A percentile compares a stretch with the other conserved stretches of the same genome.
Evolutionary conservation across 2,888 invertebrate species (phyloP).

Genomic region (Dorcus parallelipipedus): DNA sequence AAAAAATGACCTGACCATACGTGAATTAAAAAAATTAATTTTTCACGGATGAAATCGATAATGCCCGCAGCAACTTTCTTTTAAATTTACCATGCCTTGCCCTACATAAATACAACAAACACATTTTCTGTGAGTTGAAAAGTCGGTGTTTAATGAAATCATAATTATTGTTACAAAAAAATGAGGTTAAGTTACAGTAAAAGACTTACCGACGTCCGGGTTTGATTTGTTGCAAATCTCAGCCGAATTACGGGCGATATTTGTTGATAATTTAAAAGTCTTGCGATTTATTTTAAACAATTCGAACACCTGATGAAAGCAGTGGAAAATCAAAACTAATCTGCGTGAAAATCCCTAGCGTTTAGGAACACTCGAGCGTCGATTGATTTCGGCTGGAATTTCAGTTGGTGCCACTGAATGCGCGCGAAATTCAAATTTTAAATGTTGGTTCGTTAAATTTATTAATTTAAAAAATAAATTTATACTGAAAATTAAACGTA

Average conservation of each 20-base stretch:
- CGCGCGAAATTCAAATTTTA: conserved; percentile 3
- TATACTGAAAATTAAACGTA: too few relatives aligned
- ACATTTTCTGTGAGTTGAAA: neutral
- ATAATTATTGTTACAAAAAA: neutral
- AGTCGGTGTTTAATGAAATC: neutral
- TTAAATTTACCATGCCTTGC: neutral
- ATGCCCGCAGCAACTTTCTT: neutral
- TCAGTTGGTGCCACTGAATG: conserved; percentile 2
- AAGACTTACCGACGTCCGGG: neutral
- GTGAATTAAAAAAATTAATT: too few relatives aligned
- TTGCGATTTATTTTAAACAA: conserved; percentile 15
- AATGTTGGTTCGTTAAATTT: neutral
- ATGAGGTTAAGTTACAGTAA: too few relatives aligned
- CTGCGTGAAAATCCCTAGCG: conserved; percentile 10
- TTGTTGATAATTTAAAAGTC: neutral
- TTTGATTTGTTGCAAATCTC: neutral
- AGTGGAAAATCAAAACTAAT: conserved; percentile 12
- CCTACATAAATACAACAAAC: neutral
- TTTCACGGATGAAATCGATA: too few relatives aligned
- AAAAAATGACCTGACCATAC: too few relatives aligned
- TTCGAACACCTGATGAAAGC: conserved; percentile 10
- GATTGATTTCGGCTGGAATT: neutral
- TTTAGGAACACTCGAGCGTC: neutral
- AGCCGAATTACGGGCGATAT: neutral
- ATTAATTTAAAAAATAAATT: too few relatives aligned